phyloP scores from a whole-genome alignment of 2,888 invertebrate species.

The Dusona sp. region DNA sequence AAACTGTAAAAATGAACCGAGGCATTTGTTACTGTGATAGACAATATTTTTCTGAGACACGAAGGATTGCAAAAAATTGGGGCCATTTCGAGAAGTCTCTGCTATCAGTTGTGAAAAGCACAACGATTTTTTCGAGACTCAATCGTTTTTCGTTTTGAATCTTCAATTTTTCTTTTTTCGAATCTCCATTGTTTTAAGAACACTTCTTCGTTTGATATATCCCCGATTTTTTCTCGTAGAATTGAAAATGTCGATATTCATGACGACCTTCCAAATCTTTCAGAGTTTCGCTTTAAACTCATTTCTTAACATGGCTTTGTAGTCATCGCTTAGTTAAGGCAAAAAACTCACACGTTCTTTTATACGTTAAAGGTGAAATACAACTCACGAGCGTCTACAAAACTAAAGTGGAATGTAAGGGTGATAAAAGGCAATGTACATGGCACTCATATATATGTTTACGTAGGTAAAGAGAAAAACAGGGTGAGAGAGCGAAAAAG shows the following conservation, averaged over 20 bases:
- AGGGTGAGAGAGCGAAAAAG: constrained; percentile 13
- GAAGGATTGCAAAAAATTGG: not conserved
- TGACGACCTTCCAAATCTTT: not conserved
- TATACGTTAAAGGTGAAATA: not conserved
- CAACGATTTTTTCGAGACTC: too few relatives aligned
- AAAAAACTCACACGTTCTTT: not conserved
- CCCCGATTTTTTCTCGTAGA: not conserved
- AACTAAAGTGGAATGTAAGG: not conserved
- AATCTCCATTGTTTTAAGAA: not conserved
- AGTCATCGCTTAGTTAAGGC: too few relatives aligned
- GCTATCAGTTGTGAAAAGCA: not conserved
- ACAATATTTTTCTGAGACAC: not conserved
- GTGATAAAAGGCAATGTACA: not conserved
- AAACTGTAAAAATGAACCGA: not conserved
- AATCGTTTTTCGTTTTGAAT: not conserved
- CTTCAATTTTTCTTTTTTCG: not conserved
- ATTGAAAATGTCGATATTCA: not conserved
- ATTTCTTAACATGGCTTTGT: not conserved
- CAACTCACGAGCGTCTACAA: not conserved
- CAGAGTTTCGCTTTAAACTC: too few relatives aligned
- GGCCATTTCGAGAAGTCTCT: not conserved
- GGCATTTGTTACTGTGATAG: not conserved
- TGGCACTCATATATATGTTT: not conserved
- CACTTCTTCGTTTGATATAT: not conserved
- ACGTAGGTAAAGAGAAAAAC: not conserved